These are phyloP conservation scores for Hormaphis cornu DNA, from an alignment of 1,140 invertebrate genomes.

Conservation along the genomic window DNA sequence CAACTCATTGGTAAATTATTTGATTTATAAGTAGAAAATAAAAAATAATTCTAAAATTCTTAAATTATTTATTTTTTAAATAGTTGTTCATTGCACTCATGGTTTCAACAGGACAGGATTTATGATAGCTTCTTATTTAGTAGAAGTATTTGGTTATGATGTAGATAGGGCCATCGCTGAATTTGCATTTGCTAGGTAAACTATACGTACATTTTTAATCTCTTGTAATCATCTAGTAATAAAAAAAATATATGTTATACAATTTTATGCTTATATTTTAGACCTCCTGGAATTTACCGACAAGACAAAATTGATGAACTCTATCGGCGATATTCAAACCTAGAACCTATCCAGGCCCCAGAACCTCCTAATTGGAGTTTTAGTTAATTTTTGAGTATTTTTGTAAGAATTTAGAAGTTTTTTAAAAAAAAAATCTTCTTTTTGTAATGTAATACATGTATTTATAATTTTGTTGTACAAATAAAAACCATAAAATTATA, in stretches of 20 bases:
- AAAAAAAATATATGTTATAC: not conserved
- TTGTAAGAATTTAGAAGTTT: too few species aligned
- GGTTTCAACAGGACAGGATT: constrained; percentile 98
- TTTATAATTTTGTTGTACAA: too few species aligned
- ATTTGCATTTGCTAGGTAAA: constrained; percentile 61
- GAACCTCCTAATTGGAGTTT: constrained; percentile 63
- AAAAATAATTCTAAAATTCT: not conserved
- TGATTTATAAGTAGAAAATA: not conserved
- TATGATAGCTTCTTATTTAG: constrained; percentile 80
- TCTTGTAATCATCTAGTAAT: too few species aligned
- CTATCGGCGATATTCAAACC: constrained; percentile 66
- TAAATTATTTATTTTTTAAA: constrained; percentile 22
- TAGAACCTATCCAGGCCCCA: constrained; percentile 57
- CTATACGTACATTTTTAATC: not conserved
- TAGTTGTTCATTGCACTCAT: constrained; percentile 93
- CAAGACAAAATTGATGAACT: constrained; percentile 63
- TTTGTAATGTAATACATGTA: too few species aligned
- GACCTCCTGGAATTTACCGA: constrained; percentile 70
- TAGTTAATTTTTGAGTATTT: too few species aligned
- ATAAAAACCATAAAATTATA: too few species aligned
- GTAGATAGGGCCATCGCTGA: constrained; percentile 69
- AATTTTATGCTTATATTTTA: constrained; percentile 37
- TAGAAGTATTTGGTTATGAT: constrained; percentile 65
- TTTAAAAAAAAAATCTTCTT: too few species aligned
- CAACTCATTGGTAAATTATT: constrained; percentile 57